phyloP scores from a whole-genome alignment of 2,113 vertebrate genomes.

The Amblyornis subalaris region DNA sequence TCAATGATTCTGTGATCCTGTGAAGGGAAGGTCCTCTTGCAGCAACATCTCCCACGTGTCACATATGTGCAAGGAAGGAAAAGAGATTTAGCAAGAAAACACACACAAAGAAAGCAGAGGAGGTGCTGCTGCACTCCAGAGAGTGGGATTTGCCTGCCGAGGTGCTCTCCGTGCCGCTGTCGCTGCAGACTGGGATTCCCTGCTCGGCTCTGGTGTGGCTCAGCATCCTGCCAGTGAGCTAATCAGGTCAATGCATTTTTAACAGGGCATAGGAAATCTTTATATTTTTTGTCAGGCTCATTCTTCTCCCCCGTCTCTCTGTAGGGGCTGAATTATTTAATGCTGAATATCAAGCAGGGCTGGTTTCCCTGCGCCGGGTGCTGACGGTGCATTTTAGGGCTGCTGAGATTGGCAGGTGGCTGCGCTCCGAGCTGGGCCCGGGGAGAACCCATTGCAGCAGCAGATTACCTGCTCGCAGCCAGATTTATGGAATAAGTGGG shows the following conservation, averaged over 20 bases:
- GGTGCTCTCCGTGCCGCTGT: neutral
- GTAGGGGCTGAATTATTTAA: slow-evolving; percentile 30
- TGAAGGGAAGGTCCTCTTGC: neutral
- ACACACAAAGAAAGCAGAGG: too few relatives aligned
- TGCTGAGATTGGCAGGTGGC: neutral
- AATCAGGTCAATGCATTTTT: neutral
- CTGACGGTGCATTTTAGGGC: neutral
- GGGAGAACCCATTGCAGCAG: neutral
- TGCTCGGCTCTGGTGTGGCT: neutral
- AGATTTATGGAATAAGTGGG: accelerated
- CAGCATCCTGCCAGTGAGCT: neutral
- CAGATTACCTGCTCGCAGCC: neutral
- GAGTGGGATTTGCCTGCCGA: accelerated
- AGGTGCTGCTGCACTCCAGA: accelerated
- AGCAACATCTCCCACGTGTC: accelerated
- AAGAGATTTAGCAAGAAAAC: neutral
- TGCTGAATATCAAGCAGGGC: neutral
- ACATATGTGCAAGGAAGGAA: accelerated
- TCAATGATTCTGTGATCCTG: accelerated
- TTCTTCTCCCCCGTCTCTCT: neutral
- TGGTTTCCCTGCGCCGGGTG: neutral
- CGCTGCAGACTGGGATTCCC: neutral
- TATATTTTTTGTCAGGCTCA: neutral
- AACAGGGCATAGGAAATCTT: slow-evolving; percentile 6
- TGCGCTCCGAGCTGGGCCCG: neutral